These are phyloP conservation scores for Cataglyphis altisquamis DNA, from an alignment of 2,888 invertebrate species.

Conservation along the genomic window DNA sequence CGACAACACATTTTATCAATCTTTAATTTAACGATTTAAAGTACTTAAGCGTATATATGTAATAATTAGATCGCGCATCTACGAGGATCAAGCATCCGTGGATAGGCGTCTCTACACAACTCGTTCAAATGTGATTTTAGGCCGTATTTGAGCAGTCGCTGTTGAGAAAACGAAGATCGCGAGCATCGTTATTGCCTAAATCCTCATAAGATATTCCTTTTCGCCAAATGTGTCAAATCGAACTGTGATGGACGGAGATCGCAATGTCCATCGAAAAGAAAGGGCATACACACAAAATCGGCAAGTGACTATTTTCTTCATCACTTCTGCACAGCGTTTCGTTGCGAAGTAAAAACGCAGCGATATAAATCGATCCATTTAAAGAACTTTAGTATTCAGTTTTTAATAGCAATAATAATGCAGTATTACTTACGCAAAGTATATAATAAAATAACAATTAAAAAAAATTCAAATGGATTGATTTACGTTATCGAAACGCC, in stretches of 20 bases:
- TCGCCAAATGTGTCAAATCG: conserved; percentile 5
- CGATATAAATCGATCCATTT: conserved; percentile 23
- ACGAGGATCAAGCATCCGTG: conserved; percentile 60
- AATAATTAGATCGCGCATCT: conserved; percentile 44
- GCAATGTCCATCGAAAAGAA: not conserved
- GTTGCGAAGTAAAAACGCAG: not conserved
- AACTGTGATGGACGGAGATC: not conserved
- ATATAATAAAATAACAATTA: not conserved
- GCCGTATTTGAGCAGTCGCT: conserved; percentile 72
- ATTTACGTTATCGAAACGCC: conserved; percentile 19
- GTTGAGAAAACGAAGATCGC: conserved; percentile 28
- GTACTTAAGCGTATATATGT: conserved; percentile 40
- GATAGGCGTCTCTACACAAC: conserved; percentile 44
- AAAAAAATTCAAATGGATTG: conserved; percentile 5
- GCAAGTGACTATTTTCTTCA: not conserved
- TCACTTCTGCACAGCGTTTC: conserved; percentile 25
- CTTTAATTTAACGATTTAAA: conserved; percentile 21
- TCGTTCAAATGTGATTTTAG: conserved; percentile 54
- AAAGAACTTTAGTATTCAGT: not conserved
- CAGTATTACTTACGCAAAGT: not conserved
- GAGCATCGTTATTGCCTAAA: conserved; percentile 12
- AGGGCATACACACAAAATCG: not conserved
- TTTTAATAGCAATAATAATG: not conserved
- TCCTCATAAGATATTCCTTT: not conserved
- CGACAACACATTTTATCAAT: conserved; percentile 33